Conservation (phyloP, 2,797 vertebrate genomes). For the Pogoniulus pusillus region DNA sequence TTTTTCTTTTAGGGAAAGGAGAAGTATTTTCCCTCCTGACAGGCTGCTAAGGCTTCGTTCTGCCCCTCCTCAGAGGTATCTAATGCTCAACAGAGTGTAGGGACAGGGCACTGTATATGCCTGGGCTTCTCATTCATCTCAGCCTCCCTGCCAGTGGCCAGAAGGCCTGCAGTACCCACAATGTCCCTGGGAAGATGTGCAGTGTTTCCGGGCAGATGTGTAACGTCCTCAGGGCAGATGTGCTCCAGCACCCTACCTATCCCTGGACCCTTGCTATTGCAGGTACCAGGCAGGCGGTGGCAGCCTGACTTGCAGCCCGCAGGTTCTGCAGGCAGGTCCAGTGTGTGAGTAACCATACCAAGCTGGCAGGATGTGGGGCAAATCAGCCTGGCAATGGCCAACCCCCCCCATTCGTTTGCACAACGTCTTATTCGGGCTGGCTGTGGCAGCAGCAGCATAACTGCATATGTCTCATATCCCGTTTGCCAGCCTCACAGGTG, state of each 20-base stretch:
- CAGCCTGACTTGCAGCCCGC: constrained; percentile 2
- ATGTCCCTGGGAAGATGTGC: neutral
- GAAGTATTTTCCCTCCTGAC: neutral
- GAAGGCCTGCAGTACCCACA: neutral
- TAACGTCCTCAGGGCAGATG: neutral
- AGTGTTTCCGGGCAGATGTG: neutral
- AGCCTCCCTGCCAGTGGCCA: neutral
- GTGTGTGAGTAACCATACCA: neutral
- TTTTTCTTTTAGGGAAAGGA: neutral
- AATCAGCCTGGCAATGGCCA: neutral
- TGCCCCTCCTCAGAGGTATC: neutral
- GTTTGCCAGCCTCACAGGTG: neutral
- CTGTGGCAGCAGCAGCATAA: neutral
- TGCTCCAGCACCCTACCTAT: neutral
- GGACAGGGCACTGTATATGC: neutral
- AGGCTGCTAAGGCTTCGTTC: neutral
- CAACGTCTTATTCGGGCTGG: rapidly evolving
- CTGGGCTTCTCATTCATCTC: neutral
- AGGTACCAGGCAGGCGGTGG: constrained; percentile 21
- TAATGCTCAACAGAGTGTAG: neutral
- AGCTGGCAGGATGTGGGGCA: neutral
- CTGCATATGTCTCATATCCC: neutral
- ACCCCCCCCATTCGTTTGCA: neutral
- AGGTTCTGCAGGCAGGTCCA: neutral
- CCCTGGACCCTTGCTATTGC: constrained; percentile 5